These are phyloP conservation scores for Odontamblyopus rebecca DNA, from an alignment of 2,797 vertebrate species.

Conservation along the genomic window DNA sequence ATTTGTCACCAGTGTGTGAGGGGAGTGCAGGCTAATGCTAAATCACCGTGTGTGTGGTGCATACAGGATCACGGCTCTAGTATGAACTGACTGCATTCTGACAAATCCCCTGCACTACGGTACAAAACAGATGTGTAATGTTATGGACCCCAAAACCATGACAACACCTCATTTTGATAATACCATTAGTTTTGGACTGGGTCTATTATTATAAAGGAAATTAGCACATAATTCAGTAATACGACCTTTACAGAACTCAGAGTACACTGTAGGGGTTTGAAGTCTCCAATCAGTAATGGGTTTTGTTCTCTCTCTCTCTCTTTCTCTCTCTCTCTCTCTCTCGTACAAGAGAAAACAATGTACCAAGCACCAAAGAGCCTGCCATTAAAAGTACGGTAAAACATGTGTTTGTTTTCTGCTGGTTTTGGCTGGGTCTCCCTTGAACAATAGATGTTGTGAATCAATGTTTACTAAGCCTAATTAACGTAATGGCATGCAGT, in stretches of 20 bases:
- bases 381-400: neutral
- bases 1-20: constrained; percentile 55
- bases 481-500: too few relatives aligned
- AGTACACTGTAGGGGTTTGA: constrained; percentile 64
- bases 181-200: constrained; percentile 41
- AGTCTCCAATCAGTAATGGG: constrained; percentile 68
- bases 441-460: too few relatives aligned
- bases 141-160: neutral
- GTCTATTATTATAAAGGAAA: constrained; percentile 59
- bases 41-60: constrained; percentile 55
- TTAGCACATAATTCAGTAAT: constrained; percentile 65
- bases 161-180: neutral
- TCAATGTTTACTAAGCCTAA: too few relatives aligned
- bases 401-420: neutral
- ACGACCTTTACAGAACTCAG: constrained; percentile 71
- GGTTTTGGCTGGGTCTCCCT: neutral
- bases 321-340: too few relatives aligned
- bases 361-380: neutral
- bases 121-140: neutral
- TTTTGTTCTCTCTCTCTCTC: neutral
- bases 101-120: neutral
- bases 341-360: neutral
- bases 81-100: constrained; percentile 3
- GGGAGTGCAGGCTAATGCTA: constrained; percentile 39
- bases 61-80: constrained; percentile 51